Evolutionary conservation across 2,113 vertebrate genomes (phyloP).

Genomic region (Chloebia gouldiae): DNA sequence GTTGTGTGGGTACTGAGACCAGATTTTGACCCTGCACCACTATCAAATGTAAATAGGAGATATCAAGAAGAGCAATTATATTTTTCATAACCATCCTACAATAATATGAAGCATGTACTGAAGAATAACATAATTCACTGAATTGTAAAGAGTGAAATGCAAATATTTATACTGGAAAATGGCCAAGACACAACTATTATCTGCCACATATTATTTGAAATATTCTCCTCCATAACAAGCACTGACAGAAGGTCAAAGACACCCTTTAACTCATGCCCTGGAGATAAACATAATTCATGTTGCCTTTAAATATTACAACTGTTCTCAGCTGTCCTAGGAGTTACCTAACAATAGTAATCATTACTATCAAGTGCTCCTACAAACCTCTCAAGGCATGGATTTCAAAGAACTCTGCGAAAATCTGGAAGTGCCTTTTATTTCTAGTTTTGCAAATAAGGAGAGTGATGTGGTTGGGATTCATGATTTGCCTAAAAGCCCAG

Average conservation of each 20-base stretch:
- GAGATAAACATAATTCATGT: neutral
- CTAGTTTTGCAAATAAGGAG: neutral
- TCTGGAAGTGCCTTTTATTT: neutral
- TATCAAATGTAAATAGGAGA: neutral
- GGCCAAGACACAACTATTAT: neutral
- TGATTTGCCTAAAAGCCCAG: slow-evolving; percentile 8
- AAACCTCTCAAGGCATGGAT: neutral
- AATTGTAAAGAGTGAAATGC: neutral
- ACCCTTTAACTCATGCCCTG: neutral
- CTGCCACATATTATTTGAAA: slow-evolving; percentile 7
- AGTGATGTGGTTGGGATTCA: neutral
- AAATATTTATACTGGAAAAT: neutral
- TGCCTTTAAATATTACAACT: slow-evolving; percentile 33
- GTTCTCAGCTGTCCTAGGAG: neutral
- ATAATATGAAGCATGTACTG: neutral
- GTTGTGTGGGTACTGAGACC: neutral
- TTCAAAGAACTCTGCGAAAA: neutral
- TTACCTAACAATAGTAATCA: neutral
- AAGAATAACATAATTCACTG: neutral
- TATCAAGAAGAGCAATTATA: neutral
- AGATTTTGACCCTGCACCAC: neutral
- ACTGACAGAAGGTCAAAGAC: slow-evolving; percentile 17
- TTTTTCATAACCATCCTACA: neutral
- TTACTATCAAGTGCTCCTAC: neutral
- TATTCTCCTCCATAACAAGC: neutral